These are phyloP conservation scores for Melanocharis versteri DNA, from an alignment of 2,113 vertebrate species.

Conservation along the genomic window DNA sequence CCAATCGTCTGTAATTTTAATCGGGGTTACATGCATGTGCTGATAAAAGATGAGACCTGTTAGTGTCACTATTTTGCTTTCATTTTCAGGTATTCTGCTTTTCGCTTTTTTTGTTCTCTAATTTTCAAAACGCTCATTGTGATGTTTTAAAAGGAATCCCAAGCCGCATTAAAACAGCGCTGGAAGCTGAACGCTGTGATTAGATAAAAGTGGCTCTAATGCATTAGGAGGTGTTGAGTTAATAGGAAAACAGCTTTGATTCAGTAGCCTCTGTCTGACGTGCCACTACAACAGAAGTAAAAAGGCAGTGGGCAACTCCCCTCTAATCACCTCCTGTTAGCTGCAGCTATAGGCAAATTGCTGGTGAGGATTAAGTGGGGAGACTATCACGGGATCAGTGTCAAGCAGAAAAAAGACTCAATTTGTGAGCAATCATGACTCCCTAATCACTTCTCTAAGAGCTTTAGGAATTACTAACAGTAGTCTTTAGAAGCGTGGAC, in stretches of 20 bases:
- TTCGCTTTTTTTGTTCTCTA: neutral
- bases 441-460: conserved; percentile 74
- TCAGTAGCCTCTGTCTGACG: conserved; percentile 53
- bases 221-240: conserved; percentile 66
- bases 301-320: conserved; percentile 67
- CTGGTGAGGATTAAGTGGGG: conserved; percentile 75
- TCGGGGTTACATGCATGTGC: neutral
- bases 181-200: conserved; percentile 43
- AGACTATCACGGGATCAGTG: conserved; percentile 79
- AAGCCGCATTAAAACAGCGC: neutral
- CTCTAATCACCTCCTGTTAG: conserved; percentile 77
- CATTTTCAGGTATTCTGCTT: neutral
- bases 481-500: conserved; percentile 6
- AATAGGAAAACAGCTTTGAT: conserved; percentile 72
- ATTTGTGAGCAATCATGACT: conserved; percentile 75
- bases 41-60: neutral
- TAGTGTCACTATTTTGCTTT: neutral
- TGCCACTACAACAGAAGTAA: conserved; percentile 61
- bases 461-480: conserved; percentile 55
- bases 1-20: neutral
- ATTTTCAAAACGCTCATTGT: neutral
- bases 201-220: conserved; percentile 62
- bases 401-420: conserved; percentile 79
- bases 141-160: neutral
- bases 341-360: conserved; percentile 79